Base-by-base conservation (phyloP, 2,113 vertebrate species). In the Malurus alboscapulatus region DNA sequence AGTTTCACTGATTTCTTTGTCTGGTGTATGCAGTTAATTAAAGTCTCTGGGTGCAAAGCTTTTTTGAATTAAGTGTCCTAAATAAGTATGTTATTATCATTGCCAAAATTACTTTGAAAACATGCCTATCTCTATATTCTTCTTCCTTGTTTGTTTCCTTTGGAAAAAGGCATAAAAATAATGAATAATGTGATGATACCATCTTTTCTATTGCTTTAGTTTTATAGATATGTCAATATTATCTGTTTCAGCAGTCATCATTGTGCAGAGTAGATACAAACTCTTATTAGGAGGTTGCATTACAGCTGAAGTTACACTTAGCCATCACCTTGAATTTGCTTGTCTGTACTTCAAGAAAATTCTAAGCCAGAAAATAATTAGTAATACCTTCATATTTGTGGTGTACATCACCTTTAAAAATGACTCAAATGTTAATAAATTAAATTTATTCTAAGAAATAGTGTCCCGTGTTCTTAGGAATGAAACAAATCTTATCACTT, bases 191-290 rank as follows among this genome's bases (percentile, higher is more conserved):
- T 38, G 62, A n/a, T 0, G 29, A 87, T 95, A 84, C 24, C 24
- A 83, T 91, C 77, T 92, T 87, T 90, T 58, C 44, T 83, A 68
- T 84, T 89, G 50, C 66, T 94, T 92, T 91, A 30, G 32, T 93
- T 85, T 90, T 95, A 66, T 69, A 65, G 45, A 68, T 58, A 11
- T 75, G 77, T 77, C 50, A 69, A 34, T 65, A 54, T 91, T 95
- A 73, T 92, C 84, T 84, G 85, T 83, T 74, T 57, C 47, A 76
- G 87, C 59, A 79, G 69, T 68, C 62, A 45, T 75, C 73, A 62
- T 27, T 73, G 55, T 77, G 67, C 20, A 11, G 67, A 79, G 26
- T 51, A 48, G 45, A 47, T 90, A 92, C 38, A 78, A 92, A 63
- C 53, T 87, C 57, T 61, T 87, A 61, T 68, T 84, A 58, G 57